A percentile compares a stretch with the other conserved stretches of the same genome.
Evolutionary conservation across 2,888 invertebrate genomes (phyloP).

Genomic region (Dynastes hyllus): DNA sequence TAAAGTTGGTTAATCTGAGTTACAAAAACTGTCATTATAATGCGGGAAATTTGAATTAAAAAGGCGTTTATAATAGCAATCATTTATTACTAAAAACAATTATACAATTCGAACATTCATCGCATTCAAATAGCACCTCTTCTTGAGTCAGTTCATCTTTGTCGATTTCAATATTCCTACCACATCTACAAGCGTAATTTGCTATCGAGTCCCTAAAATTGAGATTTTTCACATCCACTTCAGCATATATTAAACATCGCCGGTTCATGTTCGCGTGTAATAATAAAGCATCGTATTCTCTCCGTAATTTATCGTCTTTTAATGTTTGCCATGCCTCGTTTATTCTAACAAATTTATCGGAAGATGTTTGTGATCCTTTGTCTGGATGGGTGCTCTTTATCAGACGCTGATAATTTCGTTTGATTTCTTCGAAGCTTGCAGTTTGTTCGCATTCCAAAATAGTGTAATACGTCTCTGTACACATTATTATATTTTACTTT

Average conservation of each 20-base stretch:
- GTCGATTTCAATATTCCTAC: conserved; percentile 75
- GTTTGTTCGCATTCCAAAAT: conserved; percentile 74
- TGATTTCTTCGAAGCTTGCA: conserved; percentile 75
- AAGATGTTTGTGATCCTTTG: conserved; percentile 69
- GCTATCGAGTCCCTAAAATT: conserved; percentile 66
- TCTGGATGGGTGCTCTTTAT: conserved; percentile 78
- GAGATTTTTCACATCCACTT: conserved; percentile 73
- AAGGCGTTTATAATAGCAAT: not conserved
- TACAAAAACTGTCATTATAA: no score
- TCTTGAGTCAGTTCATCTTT: conserved; percentile 64
- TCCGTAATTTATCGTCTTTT: conserved; percentile 75
- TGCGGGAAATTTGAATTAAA: conserved; percentile 20
- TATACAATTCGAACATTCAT: conserved; percentile 84
- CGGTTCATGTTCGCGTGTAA: conserved; percentile 75
- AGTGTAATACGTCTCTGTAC: conserved; percentile 72
- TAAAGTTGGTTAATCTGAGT: no score
- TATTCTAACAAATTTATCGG: conserved; percentile 72
- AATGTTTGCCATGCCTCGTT: conserved; percentile 84
- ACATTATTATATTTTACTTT: conserved; percentile 33
- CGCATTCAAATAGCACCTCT: conserved; percentile 76
- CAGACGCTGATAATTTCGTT: conserved; percentile 76
- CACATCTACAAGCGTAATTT: conserved; percentile 81
- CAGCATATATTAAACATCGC: conserved; percentile 76
- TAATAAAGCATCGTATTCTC: conserved; percentile 79
- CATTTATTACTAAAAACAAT: conserved; percentile 61